Percentiles rank a stretch among this genome's conserved stretches.
Evolutionary conservation across 1,140 invertebrate genomes (phyloP).

Genomic region (Drosophila lacteicornis): DNA sequence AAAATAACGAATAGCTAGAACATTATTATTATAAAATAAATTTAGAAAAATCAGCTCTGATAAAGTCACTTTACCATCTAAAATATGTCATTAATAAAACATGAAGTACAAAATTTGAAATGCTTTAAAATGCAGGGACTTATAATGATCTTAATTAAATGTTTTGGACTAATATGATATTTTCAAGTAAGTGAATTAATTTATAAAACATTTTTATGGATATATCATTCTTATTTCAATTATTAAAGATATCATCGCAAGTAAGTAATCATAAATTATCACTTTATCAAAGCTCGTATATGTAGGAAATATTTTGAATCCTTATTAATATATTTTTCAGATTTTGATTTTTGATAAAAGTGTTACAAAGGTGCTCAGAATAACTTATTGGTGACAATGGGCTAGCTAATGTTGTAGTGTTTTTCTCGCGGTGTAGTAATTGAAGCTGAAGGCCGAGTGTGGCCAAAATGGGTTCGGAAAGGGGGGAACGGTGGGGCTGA

Average conservation of each 20-base stretch:
- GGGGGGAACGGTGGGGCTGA: conserved; percentile 3
- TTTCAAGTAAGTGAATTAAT: neutral
- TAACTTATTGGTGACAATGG: neutral
- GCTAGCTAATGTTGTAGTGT: neutral
- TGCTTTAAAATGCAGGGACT: neutral
- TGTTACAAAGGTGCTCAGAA: neutral
- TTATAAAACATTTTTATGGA: too few species aligned
- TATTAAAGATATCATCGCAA: neutral
- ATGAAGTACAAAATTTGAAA: neutral
- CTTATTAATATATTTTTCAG: neutral
- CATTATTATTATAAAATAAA: neutral
- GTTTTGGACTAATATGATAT: neutral
- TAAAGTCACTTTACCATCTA: neutral
- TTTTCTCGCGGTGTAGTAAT: conserved; percentile 33
- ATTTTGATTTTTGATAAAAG: neutral
- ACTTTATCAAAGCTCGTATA: neutral
- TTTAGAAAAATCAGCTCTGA: neutral
- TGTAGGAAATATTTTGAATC: neutral
- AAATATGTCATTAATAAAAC: neutral
- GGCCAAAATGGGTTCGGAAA: conserved; percentile 13
- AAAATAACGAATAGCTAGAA: neutral
- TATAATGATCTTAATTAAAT: neutral
- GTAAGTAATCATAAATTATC: neutral
- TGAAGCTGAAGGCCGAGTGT: conserved; percentile 41
- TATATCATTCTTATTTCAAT: neutral